These are phyloP conservation scores for Peromyscus eremicus DNA, from an alignment of 2,797 vertebrate species.

Conservation along the genomic window DNA sequence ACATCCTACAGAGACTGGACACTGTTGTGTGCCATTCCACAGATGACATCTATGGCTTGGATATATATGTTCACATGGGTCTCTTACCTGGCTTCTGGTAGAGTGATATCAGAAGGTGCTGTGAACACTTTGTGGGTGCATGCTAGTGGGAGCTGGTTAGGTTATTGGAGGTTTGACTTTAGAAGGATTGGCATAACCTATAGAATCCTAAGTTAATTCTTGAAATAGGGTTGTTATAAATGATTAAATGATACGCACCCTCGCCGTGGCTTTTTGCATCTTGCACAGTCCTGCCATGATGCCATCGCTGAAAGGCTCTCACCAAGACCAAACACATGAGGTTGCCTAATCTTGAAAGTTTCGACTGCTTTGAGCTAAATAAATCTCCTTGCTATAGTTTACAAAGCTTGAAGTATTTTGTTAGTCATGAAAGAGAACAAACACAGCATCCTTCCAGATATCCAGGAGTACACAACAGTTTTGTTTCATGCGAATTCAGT, in stretches of 20 bases:
- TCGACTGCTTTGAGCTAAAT: neutral
- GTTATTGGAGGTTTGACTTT: neutral
- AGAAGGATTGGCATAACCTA: neutral
- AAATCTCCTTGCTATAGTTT: neutral
- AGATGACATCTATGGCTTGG: too few relatives aligned
- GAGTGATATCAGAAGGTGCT: neutral
- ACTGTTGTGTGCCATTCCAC: neutral
- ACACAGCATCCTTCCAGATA: neutral
- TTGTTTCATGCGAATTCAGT: neutral
- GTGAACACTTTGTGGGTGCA: neutral
- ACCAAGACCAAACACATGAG: neutral
- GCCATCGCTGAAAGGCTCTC: neutral
- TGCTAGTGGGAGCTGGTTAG: neutral
- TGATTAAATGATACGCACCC: too few relatives aligned
- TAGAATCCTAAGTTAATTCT: neutral
- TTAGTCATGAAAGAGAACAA: neutral
- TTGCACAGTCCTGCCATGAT: neutral
- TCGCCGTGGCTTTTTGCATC: neutral
- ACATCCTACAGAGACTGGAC: neutral
- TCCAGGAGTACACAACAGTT: neutral
- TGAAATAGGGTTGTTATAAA: neutral
- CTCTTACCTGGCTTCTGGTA: neutral
- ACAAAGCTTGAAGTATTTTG: too few relatives aligned
- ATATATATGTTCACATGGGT: neutral
- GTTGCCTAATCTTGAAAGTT: neutral